These are phyloP conservation scores for Aegithalos caudatus DNA, from an alignment of 2,113 vertebrate genomes.

Conservation along the genomic window DNA sequence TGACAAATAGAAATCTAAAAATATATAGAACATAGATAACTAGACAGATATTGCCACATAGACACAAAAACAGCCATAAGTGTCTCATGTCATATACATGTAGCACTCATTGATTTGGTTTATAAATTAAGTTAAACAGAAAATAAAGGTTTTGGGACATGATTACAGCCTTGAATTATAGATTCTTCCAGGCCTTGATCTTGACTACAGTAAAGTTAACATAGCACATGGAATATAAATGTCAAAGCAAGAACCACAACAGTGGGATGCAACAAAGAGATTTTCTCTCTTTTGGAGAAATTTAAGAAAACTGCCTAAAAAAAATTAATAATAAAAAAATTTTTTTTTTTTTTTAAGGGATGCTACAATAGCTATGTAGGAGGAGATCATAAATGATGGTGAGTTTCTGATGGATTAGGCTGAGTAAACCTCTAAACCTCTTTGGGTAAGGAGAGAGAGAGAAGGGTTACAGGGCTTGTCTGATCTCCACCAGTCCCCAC, in stretches of 20 bases:
- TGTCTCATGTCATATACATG: not conserved
- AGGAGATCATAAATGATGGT: not conserved
- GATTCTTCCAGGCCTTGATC: not conserved
- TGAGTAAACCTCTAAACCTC: not conserved
- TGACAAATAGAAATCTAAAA: not conserved
- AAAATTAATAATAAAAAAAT: too few relatives aligned
- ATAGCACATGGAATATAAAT: not conserved
- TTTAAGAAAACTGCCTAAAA: not conserved
- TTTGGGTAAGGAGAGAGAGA: not conserved
- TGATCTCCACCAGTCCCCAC: not conserved
- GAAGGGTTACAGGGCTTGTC: fast-evolving
- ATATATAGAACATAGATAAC: not conserved
- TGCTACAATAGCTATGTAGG: not conserved
- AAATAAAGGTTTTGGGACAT: not conserved
- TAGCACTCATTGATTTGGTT: not conserved
- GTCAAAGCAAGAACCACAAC: not conserved
- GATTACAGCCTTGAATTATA: not conserved
- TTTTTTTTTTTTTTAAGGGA: too few relatives aligned
- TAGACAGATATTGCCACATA: not conserved
- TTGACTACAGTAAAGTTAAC: not conserved
- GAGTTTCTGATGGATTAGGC: not conserved
- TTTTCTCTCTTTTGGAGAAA: not conserved
- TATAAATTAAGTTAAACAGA: not conserved
- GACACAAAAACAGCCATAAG: not conserved
- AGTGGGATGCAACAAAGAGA: not conserved